A percentile compares a stretch with the other conserved stretches of the same genome.
These are phyloP conservation scores for Pocota personata DNA, from an alignment of 2,888 invertebrate species.

Conservation along the genomic window DNA sequence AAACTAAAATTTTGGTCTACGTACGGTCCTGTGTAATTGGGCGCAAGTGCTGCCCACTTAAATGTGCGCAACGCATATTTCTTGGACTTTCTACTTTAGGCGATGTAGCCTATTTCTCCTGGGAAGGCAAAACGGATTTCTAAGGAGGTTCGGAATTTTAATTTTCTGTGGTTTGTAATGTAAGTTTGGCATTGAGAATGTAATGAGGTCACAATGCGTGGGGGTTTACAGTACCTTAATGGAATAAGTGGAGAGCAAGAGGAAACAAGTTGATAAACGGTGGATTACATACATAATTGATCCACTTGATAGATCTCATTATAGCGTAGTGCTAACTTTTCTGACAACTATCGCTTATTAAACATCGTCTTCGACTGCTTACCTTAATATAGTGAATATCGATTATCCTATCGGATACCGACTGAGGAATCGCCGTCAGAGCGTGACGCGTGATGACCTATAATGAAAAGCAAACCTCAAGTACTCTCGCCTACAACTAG, in stretches of 20 bases:
- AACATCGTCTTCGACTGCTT: too few species aligned
- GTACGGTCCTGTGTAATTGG: background rate
- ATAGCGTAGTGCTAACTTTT: too few species aligned
- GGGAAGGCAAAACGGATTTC: background rate
- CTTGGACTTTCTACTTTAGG: constrained; percentile 26
- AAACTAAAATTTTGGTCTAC: background rate
- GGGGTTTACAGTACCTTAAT: background rate
- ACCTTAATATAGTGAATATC: too few species aligned
- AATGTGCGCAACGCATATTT: constrained; percentile 38
- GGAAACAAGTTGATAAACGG: too few species aligned
- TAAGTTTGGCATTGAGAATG: background rate
- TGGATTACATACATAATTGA: too few species aligned
- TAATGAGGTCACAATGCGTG: background rate
- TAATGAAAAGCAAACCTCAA: too few species aligned
- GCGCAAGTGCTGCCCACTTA: constrained; percentile 31
- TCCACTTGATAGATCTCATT: too few species aligned
- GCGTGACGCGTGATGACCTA: too few species aligned
- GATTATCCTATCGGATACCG: too few species aligned
- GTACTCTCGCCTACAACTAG: too few species aligned
- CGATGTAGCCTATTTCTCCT: constrained; percentile 5
- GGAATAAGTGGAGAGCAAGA: background rate
- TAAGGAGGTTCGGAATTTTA: background rate
- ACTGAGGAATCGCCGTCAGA: too few species aligned
- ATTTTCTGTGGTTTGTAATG: background rate
- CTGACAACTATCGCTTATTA: too few species aligned